Percentiles rank a stretch among this genome's conserved stretches.
Conservation (phyloP, 2,113 vertebrate species). For the Solea senegalensis region DNA sequence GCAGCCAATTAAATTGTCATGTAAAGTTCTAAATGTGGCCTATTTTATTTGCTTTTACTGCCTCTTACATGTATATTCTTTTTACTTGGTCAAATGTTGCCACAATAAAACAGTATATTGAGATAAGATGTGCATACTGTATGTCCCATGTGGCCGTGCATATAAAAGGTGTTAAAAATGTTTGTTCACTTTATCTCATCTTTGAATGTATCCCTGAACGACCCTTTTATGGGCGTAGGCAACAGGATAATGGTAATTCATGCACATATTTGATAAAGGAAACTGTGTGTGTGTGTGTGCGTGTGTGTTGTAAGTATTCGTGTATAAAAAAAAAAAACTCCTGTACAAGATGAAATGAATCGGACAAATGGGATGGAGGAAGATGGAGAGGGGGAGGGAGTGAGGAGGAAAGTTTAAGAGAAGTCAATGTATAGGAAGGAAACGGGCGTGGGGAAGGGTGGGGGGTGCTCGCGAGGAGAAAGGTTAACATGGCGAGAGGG, state of each 20-base stretch:
- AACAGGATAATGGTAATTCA: not conserved
- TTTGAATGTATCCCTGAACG: not conserved
- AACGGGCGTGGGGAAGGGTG: conserved; percentile 6
- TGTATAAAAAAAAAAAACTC: conserved; percentile 39
- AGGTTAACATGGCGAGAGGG: conserved; percentile 20
- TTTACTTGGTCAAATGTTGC: not conserved
- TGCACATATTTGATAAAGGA: not conserved
- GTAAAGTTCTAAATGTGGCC: not conserved
- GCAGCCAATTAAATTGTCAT: not conserved
- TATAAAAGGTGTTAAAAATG: not conserved
- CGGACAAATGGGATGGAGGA: conserved; percentile 38
- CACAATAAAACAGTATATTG: conserved; percentile 20
- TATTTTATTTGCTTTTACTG: too few relatives aligned
- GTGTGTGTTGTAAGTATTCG: not conserved
- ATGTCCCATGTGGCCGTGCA: conserved; percentile 1
- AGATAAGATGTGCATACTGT: conserved; percentile 22
- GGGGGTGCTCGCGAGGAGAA: conserved; percentile 13
- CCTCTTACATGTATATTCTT: too few relatives aligned
- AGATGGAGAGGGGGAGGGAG: conserved; percentile 4
- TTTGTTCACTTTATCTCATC: conserved; percentile 5
- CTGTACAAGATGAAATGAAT: conserved; percentile 49
- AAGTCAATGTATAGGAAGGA: conserved; percentile 10
- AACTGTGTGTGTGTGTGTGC: not conserved
- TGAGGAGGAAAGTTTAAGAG: conserved; percentile 19
- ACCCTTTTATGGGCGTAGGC: not conserved